phyloP scores from a whole-genome alignment of 2,888 invertebrate species.

The Crepidodera aurea region DNA sequence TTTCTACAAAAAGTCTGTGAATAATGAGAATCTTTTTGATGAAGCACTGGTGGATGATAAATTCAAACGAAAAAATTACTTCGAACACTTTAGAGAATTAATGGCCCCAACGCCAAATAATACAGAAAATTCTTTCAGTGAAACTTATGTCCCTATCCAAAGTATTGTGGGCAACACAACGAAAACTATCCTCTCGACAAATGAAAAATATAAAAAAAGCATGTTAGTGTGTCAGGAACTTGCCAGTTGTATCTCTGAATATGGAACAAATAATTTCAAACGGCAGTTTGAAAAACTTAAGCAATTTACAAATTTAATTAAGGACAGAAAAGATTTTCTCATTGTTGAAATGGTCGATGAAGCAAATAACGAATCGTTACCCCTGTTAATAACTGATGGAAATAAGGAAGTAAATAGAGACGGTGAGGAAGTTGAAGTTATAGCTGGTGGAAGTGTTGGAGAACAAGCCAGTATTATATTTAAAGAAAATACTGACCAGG shows the following conservation, averaged over 20 bases:
- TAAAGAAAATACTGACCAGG: neutral
- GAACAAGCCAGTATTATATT: neutral
- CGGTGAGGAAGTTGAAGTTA: neutral
- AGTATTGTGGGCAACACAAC: neutral
- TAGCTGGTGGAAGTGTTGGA: neutral
- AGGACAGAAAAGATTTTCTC: neutral
- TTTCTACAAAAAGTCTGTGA: neutral
- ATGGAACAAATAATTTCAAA: neutral
- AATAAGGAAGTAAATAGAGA: neutral
- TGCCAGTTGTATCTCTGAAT: neutral
- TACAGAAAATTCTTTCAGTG: neutral
- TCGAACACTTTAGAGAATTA: neutral
- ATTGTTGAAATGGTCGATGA: neutral
- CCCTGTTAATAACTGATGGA: neutral
- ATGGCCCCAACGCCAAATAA: neutral
- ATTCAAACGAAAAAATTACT: slow-evolving; percentile 6
- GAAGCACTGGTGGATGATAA: slow-evolving; percentile 6
- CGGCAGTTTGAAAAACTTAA: slow-evolving; percentile 1
- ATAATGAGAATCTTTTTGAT: slow-evolving; percentile 1
- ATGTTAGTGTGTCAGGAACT: neutral
- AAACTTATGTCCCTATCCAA: neutral
- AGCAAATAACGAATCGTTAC: neutral
- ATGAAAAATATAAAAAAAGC: neutral
- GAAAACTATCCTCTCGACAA: neutral
- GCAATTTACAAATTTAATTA: neutral